Conservation (phyloP, 2,888 invertebrate species). For the Trachelus stipa region DNA sequence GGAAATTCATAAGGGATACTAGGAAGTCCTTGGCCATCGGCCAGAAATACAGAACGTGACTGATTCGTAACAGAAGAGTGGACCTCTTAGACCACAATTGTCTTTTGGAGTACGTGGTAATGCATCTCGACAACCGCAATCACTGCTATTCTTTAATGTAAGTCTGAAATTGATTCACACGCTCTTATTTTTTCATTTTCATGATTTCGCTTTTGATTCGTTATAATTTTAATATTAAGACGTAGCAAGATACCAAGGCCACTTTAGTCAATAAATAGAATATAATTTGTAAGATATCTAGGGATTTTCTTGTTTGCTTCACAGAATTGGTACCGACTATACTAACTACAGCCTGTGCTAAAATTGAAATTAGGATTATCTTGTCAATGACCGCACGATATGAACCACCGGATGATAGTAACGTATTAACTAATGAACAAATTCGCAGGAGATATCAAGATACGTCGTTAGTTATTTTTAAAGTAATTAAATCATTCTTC, state of each 20-base stretch:
- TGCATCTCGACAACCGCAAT: not conserved
- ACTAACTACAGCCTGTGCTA: not conserved
- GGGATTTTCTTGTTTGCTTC: not conserved
- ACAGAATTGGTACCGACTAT: not conserved
- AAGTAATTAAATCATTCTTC: slow-evolving; percentile 45
- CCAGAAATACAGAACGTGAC: slow-evolving; percentile 30
- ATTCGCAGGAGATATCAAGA: slow-evolving; percentile 60
- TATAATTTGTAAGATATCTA: not conserved
- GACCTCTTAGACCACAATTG: not conserved
- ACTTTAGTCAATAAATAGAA: not conserved
- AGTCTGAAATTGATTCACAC: not conserved
- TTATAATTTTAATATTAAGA: not conserved
- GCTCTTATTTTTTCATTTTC: not conserved
- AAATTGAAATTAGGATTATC: not conserved
- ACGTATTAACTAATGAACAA: slow-evolving; percentile 49
- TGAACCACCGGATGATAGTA: slow-evolving; percentile 51
- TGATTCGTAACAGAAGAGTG: not conserved
- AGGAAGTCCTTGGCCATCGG: slow-evolving; percentile 41
- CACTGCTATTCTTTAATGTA: not conserved
- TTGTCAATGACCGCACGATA: slow-evolving; percentile 56
- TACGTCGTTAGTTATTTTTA: slow-evolving; percentile 57
- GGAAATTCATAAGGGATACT: slow-evolving; percentile 49
- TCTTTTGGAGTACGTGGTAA: not conserved
- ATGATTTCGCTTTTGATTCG: not conserved
- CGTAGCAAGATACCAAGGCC: not conserved